Percentiles rank a stretch among this genome's conserved stretches.
Conservation (phyloP, 2,888 invertebrate genomes). For the Cosmia pyralina region DNA sequence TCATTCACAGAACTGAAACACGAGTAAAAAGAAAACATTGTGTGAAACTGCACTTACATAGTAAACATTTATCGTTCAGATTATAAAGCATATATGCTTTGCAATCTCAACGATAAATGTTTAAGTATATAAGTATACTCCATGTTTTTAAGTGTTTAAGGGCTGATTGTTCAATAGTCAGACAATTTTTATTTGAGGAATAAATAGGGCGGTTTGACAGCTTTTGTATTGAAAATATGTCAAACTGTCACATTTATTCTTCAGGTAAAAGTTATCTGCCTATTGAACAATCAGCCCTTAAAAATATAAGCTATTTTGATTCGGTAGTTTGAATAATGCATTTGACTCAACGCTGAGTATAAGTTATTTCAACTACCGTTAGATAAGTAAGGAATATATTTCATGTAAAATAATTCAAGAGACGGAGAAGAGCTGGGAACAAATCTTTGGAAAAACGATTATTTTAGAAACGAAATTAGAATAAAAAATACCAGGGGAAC, state of each 20-base stretch:
- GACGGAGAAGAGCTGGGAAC: not conserved
- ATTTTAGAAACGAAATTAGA: not conserved
- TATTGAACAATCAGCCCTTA: too few species aligned
- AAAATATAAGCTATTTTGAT: slow-evolving; percentile 25
- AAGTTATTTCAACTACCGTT: slow-evolving; percentile 8
- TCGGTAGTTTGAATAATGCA: slow-evolving; percentile 9
- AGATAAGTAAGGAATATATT: not conserved
- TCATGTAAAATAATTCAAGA: slow-evolving; percentile 33
- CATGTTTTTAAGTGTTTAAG: too few species aligned
- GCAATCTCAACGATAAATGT: too few species aligned
- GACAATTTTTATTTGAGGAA: too few species aligned
- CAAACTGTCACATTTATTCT: too few species aligned
- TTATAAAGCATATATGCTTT: too few species aligned
- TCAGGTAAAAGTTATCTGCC: too few species aligned
- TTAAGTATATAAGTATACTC: too few species aligned
- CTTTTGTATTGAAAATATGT: too few species aligned
- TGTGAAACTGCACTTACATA: slow-evolving; percentile 19
- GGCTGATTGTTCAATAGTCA: too few species aligned
- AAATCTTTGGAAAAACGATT: not conserved
- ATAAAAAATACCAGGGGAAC: not conserved
- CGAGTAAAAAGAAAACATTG: slow-evolving; percentile 26
- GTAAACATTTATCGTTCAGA: slow-evolving; percentile 21
- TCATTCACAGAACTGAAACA: slow-evolving; percentile 9
- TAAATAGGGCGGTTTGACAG: too few species aligned
- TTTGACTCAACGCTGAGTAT: slow-evolving; percentile 15